phyloP scores from a whole-genome alignment of 2,797 vertebrate genomes.

The Oceanodroma leucorhoa region DNA sequence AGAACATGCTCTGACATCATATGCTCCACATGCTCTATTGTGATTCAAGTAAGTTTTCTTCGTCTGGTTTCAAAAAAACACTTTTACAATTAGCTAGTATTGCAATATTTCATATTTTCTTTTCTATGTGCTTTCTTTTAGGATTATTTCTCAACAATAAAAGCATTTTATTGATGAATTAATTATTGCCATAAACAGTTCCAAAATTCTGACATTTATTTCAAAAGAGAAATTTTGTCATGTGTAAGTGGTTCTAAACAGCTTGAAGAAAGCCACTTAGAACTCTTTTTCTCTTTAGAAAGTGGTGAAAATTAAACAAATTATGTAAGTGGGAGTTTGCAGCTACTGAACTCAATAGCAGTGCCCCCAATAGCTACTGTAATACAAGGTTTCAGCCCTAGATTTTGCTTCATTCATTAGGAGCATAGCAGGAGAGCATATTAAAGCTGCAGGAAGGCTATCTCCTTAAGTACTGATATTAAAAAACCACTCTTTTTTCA shows the following conservation, averaged over 20 bases:
- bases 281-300: background rate
- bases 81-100: background rate
- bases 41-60: background rate
- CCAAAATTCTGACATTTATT: background rate
- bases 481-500: rapidly evolving
- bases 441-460: background rate
- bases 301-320: background rate
- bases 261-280: background rate
- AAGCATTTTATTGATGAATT: background rate
- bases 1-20: background rate
- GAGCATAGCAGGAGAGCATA: background rate
- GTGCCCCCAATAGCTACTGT: background rate
- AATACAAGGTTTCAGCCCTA: background rate
- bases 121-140: background rate
- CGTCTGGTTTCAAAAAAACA: background rate
- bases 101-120: background rate
- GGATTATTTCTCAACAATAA: background rate
- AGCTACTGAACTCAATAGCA: background rate
- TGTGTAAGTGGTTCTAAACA: background rate
- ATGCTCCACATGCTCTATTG: background rate
- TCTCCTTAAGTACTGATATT: background rate
- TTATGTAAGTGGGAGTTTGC: background rate
- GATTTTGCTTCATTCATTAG: background rate
- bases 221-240: background rate
- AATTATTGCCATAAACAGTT: background rate